Base-by-base conservation (phyloP, 2,888 invertebrate genomes). In the Seira sanloemensis region DNA sequence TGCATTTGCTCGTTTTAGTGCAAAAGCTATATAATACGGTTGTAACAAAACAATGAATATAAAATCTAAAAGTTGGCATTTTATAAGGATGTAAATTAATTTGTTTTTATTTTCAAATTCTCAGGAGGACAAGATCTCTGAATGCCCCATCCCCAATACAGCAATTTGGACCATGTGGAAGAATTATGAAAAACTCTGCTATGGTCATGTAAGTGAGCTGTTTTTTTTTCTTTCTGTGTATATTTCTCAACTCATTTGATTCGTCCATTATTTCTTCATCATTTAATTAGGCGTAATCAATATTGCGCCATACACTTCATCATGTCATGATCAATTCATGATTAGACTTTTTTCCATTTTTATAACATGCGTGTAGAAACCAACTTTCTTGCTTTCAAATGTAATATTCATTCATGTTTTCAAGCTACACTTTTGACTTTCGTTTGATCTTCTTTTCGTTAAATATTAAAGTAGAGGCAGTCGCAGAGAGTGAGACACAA, bases 91-190 rank as follows among this genome's bases (percentile, higher is more conserved):
- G 2, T 5, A 50, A 50, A 2, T 54, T 68, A 27, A 50, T 78
- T 85, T 79, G n/a, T n/a, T n/a, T n/a, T n/a, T n/a, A n/a, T n/a
- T n/a, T n/a, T n/a, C n/a, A n/a, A n/a, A n/a, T 72, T 87, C 77
- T 87, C 93, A 98, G 98, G 94, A 94, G 97, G 91, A 97, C 98
- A 65, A 93, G 97, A 91, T 98, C 98, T 90, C 93, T 98, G 91
- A 98, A 98, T 93, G 98, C 98, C 19, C 98, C 98, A 9, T 97
- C 97, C 88, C 98, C 98, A 0, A 96, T 97, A 90, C 97, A 97
- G 92, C 97, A 97, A 91, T 98, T 98, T 92, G 98, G 98, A 93
- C 98, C 98, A 94, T 98, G 98, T 93, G 98, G 98, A 90, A 95
- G 97, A 90, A 97, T 98, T 91, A 96, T 97, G 96, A 98, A 97